Conservation (phyloP, 2,113 vertebrate genomes). For the Brienomyrus brachyistius region DNA sequence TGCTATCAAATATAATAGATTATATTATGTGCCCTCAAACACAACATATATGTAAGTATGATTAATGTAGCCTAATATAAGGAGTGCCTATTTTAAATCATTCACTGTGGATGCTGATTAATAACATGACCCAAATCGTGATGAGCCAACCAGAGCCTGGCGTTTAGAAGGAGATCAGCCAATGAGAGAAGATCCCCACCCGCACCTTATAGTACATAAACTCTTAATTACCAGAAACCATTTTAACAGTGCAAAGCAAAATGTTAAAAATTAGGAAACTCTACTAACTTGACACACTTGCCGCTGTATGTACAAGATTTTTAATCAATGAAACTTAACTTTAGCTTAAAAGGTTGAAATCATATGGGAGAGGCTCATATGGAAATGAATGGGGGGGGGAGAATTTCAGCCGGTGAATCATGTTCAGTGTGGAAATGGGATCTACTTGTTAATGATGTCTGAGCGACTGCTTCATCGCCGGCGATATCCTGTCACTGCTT, state of each 20-base stretch:
- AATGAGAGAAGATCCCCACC: neutral
- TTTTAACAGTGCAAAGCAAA: neutral
- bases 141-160: neutral
- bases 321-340: neutral
- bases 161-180: neutral
- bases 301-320: neutral
- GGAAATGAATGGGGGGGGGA: neutral
- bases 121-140: neutral
- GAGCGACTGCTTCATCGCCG: constrained; percentile 48
- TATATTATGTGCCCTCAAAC: neutral
- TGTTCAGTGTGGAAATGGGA: constrained; percentile 55
- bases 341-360: neutral
- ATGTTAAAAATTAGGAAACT: neutral
- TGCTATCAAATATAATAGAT: neutral
- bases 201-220: neutral
- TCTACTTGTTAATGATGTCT: constrained; percentile 54
- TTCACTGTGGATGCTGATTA: neutral
- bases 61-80: neutral
- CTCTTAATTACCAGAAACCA: neutral
- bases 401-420: constrained; percentile 30
- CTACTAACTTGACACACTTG: neutral
- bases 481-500: constrained; percentile 56
- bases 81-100: neutral
- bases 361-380: neutral
- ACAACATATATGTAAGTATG: neutral